phyloP scores from a whole-genome alignment of 1,140 invertebrate genomes.

The Drosophila micromelanica region DNA sequence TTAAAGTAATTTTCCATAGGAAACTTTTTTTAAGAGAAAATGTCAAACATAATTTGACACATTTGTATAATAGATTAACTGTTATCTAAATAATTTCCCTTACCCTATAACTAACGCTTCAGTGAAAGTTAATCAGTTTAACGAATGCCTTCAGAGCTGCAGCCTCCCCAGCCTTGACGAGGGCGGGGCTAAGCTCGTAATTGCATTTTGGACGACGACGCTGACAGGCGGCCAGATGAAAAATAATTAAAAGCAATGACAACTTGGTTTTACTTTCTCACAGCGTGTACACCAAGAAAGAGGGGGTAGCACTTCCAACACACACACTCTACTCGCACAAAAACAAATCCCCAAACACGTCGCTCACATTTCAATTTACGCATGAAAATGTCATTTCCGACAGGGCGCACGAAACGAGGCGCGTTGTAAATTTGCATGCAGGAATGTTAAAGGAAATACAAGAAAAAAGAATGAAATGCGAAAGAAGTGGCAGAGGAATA shows the following conservation, averaged over 20 bases:
- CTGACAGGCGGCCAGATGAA: constrained; percentile 52
- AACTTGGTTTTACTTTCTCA: constrained; percentile 63
- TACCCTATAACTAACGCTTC: neutral
- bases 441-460: constrained; percentile 52
- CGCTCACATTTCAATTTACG: constrained; percentile 83
- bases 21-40: neutral
- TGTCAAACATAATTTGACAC: neutral
- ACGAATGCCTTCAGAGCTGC: neutral
- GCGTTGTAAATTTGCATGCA: constrained; percentile 79
- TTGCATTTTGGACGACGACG: constrained; percentile 27
- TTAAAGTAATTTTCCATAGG: no score
- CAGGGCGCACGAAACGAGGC: constrained; percentile 37
- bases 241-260: constrained; percentile 81
- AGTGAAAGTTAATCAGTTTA: constrained; percentile 42
- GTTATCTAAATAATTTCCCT: constrained; percentile 12
- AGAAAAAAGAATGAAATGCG: constrained; percentile 12
- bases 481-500: constrained; percentile 33
- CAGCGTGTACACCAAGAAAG: neutral
- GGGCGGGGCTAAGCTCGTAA: constrained; percentile 39
- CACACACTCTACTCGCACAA: constrained; percentile 8
- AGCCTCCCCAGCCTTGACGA: neutral
- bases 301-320: neutral
- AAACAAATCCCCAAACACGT: constrained; percentile 79
- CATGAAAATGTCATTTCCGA: constrained; percentile 84
- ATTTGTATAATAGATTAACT: neutral